Percentiles rank a stretch among this genome's conserved stretches.
phyloP scores from a whole-genome alignment of 2,797 vertebrate genomes.

The Acrocephalus scirpaceus region DNA sequence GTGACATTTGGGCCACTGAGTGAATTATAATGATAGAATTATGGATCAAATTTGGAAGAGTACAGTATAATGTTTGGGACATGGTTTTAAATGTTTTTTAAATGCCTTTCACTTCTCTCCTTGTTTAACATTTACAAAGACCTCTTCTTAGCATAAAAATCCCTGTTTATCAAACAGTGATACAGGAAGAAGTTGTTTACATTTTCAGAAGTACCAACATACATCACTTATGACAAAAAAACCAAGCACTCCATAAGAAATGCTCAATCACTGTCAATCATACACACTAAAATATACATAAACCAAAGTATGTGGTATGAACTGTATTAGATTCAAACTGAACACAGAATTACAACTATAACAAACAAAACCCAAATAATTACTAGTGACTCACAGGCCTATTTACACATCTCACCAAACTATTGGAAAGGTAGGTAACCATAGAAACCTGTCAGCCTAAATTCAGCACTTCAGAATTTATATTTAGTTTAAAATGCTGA shows the following conservation, averaged over 20 bases:
- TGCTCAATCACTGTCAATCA: slow-evolving; percentile 89
- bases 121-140: slow-evolving; percentile 66
- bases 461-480: slow-evolving; percentile 70
- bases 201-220: slow-evolving; percentile 83
- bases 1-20: slow-evolving; percentile 41
- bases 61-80: not conserved
- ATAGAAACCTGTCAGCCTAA: slow-evolving; percentile 76
- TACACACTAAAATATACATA: slow-evolving; percentile 79
- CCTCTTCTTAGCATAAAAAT: slow-evolving; percentile 70
- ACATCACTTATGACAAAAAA: slow-evolving; percentile 87
- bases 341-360: slow-evolving; percentile 77
- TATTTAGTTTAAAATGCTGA: slow-evolving; percentile 71
- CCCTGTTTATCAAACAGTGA: slow-evolving; percentile 77
- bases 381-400: slow-evolving; percentile 77
- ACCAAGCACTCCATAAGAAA: slow-evolving; percentile 81
- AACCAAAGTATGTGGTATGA: slow-evolving; percentile 77
- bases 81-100: slow-evolving; percentile 13
- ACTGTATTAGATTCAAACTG: slow-evolving; percentile 75
- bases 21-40: slow-evolving; percentile 32
- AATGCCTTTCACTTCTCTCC: slow-evolving; percentile 40
- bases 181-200: slow-evolving; percentile 86
- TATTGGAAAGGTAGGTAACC: slow-evolving; percentile 72
- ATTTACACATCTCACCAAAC: slow-evolving; percentile 75
- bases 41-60: slow-evolving; percentile 31
- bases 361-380: slow-evolving; percentile 83